These are phyloP conservation scores for Volucella bombylans DNA, from an alignment of 2,888 invertebrate genomes.

Conservation along the genomic window DNA sequence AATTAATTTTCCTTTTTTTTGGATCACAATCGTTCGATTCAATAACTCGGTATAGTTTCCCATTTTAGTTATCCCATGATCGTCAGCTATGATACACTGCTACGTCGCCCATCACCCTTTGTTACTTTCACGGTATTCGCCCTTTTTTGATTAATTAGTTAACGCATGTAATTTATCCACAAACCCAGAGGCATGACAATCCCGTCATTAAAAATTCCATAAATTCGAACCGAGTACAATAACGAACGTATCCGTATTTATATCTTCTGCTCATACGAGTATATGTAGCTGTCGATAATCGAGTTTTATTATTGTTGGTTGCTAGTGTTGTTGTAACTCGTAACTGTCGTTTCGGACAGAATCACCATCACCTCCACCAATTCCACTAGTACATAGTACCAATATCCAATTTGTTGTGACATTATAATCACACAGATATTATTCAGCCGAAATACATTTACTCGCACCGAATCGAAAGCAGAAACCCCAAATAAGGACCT, in stretches of 20 bases:
- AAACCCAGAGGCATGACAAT: slow-evolving; percentile 50
- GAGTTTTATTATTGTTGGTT: slow-evolving; percentile 30
- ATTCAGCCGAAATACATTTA: slow-evolving; percentile 3
- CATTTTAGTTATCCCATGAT: slow-evolving; percentile 6
- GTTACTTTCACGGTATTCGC: slow-evolving; percentile 36
- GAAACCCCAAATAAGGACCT: background rate
- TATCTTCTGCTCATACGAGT: slow-evolving; percentile 11
- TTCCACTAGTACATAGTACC: slow-evolving; percentile 16
- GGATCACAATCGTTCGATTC: slow-evolving; percentile 50
- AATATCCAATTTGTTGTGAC: slow-evolving; percentile 59
- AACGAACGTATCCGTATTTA: background rate
- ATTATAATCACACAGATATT: slow-evolving; percentile 60
- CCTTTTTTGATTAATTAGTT: slow-evolving; percentile 65
- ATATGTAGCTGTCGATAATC: slow-evolving; percentile 31
- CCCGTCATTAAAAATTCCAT: slow-evolving; percentile 53
- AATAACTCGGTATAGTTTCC: slow-evolving; percentile 36
- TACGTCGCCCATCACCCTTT: slow-evolving; percentile 25
- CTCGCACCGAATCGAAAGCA: background rate
- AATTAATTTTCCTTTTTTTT: background rate
- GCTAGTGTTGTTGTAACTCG: background rate
- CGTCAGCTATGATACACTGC: background rate
- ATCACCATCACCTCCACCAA: background rate
- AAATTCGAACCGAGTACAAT: background rate
- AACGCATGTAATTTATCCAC: slow-evolving; percentile 51
- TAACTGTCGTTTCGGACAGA: slow-evolving; percentile 43